Percentiles rank a stretch among this genome's conserved stretches.
These are phyloP conservation scores for Pristionchus mayeri DNA, from an alignment of 2,888 invertebrate species.

Conservation along the genomic window DNA sequence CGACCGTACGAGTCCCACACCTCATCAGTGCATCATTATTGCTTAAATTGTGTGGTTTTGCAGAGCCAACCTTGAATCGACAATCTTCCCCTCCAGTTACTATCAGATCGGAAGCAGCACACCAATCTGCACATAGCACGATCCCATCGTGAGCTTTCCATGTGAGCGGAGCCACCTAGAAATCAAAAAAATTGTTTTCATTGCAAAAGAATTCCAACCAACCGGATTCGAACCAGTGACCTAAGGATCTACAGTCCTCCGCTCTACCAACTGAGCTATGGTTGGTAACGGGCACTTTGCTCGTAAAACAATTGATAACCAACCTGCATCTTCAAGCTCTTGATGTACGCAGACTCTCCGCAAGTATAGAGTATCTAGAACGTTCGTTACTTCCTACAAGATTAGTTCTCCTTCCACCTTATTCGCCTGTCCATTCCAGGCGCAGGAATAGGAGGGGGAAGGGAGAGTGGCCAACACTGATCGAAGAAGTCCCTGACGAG, in stretches of 20 bases:
- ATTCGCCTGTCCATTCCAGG: conserved; percentile 70
- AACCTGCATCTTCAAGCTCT: conserved; percentile 79
- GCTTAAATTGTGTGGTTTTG: neutral
- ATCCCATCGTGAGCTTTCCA: conserved; percentile 97
- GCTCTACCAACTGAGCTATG: conserved; percentile 64
- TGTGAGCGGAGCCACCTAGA: conserved; percentile 76
- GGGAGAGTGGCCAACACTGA: conserved; percentile 84
- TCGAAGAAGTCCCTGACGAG: conserved; percentile 89
- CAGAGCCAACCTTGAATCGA: conserved; percentile 83
- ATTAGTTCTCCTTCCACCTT: no score
- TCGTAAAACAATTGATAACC: neutral
- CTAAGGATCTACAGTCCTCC: conserved; percentile 59
- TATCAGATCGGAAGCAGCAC: conserved; percentile 80
- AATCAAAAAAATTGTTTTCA: neutral
- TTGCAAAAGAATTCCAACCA: conserved; percentile 46
- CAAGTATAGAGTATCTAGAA: conserved; percentile 78
- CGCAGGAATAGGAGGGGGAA: conserved; percentile 60
- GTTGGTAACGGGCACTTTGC: neutral
- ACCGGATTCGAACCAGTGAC: conserved; percentile 51
- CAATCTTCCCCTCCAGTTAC: conserved; percentile 85
- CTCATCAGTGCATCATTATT: conserved; percentile 57
- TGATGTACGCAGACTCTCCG: conserved; percentile 81
- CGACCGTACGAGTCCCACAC: conserved; percentile 94
- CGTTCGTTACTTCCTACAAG: neutral
- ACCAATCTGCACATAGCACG: conserved; percentile 84